Conservation (phyloP, 1,140 invertebrate genomes). For the Drosophila chauvacae region DNA sequence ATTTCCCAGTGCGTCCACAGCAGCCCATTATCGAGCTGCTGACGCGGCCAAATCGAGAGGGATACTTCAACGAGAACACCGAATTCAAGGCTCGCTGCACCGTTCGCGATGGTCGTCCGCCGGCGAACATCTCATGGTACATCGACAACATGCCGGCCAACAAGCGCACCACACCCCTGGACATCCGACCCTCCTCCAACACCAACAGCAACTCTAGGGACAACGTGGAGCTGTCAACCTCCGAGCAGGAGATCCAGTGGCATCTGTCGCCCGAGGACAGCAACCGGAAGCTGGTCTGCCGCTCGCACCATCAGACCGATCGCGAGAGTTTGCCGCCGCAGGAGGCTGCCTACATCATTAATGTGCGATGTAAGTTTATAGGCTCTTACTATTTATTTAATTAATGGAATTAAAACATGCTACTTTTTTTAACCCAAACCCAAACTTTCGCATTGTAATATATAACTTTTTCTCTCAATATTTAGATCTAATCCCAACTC, state of each 20-base stretch:
- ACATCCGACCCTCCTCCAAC: slow-evolving; percentile 84
- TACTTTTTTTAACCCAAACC: too few relatives aligned
- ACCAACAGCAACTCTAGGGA: slow-evolving; percentile 22
- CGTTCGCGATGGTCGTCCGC: slow-evolving; percentile 88
- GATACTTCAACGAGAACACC: slow-evolving; percentile 87
- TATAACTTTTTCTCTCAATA: neutral
- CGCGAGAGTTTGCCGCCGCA: slow-evolving; percentile 75
- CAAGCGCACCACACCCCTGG: slow-evolving; percentile 86
- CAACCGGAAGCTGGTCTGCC: slow-evolving; percentile 87
- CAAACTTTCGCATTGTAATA: too few relatives aligned
- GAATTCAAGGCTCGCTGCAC: slow-evolving; percentile 88
- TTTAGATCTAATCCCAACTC: neutral
- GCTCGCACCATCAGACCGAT: slow-evolving; percentile 87
- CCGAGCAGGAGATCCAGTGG: slow-evolving; percentile 88
- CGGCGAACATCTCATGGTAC: slow-evolving; percentile 89
- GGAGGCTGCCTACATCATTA: slow-evolving; percentile 67
- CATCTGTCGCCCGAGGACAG: slow-evolving; percentile 88
- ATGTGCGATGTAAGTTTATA: slow-evolving; percentile 72
- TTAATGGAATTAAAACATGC: neutral
- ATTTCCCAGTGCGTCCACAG: slow-evolving; percentile 86
- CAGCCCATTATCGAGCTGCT: slow-evolving; percentile 86
- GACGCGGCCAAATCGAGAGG: slow-evolving; percentile 82
- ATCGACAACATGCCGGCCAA: slow-evolving; percentile 87
- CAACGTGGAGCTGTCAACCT: slow-evolving; percentile 85
- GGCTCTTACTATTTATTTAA: neutral